Evolutionary conservation across 2,888 invertebrate species (phyloP).

Genomic region (Drosophila borborema): DNA sequence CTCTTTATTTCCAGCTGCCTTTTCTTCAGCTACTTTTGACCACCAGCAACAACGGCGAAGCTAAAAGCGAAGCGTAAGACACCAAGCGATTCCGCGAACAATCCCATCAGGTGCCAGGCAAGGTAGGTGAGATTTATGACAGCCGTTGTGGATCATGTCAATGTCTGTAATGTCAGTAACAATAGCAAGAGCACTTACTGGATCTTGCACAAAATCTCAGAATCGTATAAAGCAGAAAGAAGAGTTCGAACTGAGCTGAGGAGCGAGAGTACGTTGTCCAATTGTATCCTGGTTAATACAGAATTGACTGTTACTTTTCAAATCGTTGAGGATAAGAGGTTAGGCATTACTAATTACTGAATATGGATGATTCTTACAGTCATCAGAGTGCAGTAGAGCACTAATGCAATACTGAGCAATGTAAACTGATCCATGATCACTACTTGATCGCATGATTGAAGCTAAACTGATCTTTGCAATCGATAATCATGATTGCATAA

Average conservation of each 20-base stretch:
- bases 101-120: constrained; percentile 54
- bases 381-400: no score
- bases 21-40: constrained; percentile 57
- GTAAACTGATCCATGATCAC: no score
- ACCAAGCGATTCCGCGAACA: constrained; percentile 66
- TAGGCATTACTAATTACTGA: no score
- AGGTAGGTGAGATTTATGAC: constrained; percentile 75
- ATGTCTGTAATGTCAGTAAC: constrained; percentile 45
- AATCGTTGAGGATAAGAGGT: background rate
- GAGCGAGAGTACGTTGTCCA: constrained; percentile 41
- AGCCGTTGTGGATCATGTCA: constrained; percentile 70
- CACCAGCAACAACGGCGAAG: constrained; percentile 43
- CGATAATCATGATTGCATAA: no score
- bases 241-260: background rate
- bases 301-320: constrained; percentile 9
- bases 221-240: background rate
- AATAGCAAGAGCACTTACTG: constrained; percentile 3
- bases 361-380: no score
- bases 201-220: background rate
- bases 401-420: no score
- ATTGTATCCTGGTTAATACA: constrained; percentile 51
- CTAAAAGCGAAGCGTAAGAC: constrained; percentile 19
- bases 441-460: no score
- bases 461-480: no score
- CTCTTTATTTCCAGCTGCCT: background rate